Conservation (phyloP, 1,140 invertebrate species). For the Oscheius sp. region DNA sequence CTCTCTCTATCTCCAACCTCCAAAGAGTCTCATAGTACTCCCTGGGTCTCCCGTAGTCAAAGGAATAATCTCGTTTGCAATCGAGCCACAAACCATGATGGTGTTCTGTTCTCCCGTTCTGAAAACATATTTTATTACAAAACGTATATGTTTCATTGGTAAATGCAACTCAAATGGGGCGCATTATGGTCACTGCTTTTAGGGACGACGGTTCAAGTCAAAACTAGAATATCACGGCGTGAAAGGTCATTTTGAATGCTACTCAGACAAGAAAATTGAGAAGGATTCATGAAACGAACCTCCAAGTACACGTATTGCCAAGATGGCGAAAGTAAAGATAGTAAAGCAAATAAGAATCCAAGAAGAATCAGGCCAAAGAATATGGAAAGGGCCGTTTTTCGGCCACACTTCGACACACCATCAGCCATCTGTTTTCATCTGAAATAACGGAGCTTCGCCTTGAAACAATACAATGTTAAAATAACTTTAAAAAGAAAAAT, state of each 20-base stretch:
- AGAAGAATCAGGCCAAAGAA: constrained; percentile 54
- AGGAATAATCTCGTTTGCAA: constrained; percentile 58
- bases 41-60: constrained; percentile 55
- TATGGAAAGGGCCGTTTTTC: constrained; percentile 33
- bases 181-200: background rate
- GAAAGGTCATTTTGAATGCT: too few relatives aligned
- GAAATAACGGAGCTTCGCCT: background rate
- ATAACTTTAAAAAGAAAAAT: background rate
- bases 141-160: background rate
- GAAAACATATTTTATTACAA: constrained; percentile 28
- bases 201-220: too few relatives aligned
- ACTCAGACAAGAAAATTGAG: background rate
- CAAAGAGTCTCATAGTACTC: constrained; percentile 60
- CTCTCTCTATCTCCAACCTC: too few relatives aligned
- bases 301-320: constrained; percentile 58
- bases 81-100: constrained; percentile 60
- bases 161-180: too few relatives aligned
- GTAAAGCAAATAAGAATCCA: constrained; percentile 46
- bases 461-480: background rate
- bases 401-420: constrained; percentile 22
- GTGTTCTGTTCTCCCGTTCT: constrained; percentile 60
- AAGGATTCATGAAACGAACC: constrained; percentile 28
- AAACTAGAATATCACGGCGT: too few relatives aligned
- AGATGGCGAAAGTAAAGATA: constrained; percentile 52
- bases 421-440: constrained; percentile 6